Percentiles rank a stretch among this genome's conserved stretches.
Evolutionary conservation across 2,888 invertebrate species (phyloP).

Genomic region (Philopedon plagiatum): DNA sequence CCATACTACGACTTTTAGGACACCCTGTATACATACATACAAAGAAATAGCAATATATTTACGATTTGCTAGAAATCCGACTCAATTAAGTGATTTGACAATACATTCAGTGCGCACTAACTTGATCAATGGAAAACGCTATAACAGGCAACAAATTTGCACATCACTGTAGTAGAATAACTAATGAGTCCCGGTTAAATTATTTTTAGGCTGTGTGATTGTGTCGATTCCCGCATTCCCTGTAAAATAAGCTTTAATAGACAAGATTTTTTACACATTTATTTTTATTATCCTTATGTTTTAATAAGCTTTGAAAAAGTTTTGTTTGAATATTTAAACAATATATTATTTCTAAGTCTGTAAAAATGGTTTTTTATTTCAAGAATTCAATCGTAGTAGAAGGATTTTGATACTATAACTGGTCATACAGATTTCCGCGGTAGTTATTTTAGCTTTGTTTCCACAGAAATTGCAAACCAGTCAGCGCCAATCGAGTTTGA

Average conservation of each 20-base stretch:
- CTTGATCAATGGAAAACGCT: too few species aligned
- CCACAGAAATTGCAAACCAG: too few species aligned
- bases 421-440: too few species aligned
- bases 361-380: neutral
- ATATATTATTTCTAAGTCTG: slow-evolving; percentile 18
- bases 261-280: neutral
- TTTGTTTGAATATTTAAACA: slow-evolving; percentile 21
- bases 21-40: too few species aligned
- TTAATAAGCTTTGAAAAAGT: slow-evolving; percentile 10
- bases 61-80: too few species aligned
- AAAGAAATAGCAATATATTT: too few species aligned
- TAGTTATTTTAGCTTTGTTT: too few species aligned
- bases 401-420: too few species aligned
- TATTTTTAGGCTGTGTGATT: slow-evolving; percentile 24
- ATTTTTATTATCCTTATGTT: slow-evolving; percentile 6
- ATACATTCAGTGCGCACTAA: too few species aligned
- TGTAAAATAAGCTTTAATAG: slow-evolving; percentile 24
- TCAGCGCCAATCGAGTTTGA: too few species aligned
- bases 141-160: neutral
- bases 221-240: slow-evolving; percentile 20
- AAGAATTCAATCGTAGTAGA: neutral
- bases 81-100: too few species aligned
- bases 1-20: too few species aligned
- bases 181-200: neutral
- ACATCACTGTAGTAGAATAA: neutral